These are phyloP conservation scores for Imbricaverruca yamaguchii DNA, from an alignment of 2,888 invertebrate species.

Conservation along the genomic window DNA sequence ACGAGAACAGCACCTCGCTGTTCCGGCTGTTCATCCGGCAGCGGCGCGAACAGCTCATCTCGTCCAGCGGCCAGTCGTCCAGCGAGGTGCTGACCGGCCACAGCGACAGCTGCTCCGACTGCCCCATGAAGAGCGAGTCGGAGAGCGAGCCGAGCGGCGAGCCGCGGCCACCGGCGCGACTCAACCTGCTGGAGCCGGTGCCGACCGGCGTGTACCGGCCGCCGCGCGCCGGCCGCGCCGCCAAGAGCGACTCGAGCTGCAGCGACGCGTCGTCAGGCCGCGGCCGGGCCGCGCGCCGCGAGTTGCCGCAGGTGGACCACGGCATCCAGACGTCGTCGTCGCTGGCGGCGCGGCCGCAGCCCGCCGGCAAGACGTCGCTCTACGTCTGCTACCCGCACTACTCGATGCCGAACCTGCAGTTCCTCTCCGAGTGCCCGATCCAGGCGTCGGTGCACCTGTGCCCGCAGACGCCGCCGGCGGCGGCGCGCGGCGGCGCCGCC, in stretches of 20 bases:
- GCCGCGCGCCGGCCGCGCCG: conserved; percentile 25
- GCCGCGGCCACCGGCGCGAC: conserved; percentile 27
- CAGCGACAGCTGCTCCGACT: conserved; percentile 35
- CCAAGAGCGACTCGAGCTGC: conserved; percentile 24
- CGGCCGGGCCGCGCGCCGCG: neutral
- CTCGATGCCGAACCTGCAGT: conserved; percentile 78
- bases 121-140: conserved; percentile 36
- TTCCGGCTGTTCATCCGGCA: conserved; percentile 84
- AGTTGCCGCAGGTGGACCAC: conserved; percentile 1
- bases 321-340: conserved; percentile 24
- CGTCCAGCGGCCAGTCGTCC: conserved; percentile 17
- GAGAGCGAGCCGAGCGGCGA: conserved; percentile 34
- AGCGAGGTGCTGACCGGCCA: conserved; percentile 4
- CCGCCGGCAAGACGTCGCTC: conserved; percentile 39
- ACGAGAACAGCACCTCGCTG: conserved; percentile 57
- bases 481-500: conserved; percentile 38
- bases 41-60: conserved; percentile 43
- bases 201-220: neutral
- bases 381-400: conserved; percentile 88
- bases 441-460: conserved; percentile 44
- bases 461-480: conserved; percentile 54
- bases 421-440: conserved; percentile 49
- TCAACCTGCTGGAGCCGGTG: neutral
- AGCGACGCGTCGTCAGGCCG: conserved; percentile 10
- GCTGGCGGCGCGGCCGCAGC: neutral